Evolutionary conservation across 2,113 vertebrate genomes (phyloP), one percentile per base, ranked within the genome.

Genomic region (Seriola rivoliana): DNA sequence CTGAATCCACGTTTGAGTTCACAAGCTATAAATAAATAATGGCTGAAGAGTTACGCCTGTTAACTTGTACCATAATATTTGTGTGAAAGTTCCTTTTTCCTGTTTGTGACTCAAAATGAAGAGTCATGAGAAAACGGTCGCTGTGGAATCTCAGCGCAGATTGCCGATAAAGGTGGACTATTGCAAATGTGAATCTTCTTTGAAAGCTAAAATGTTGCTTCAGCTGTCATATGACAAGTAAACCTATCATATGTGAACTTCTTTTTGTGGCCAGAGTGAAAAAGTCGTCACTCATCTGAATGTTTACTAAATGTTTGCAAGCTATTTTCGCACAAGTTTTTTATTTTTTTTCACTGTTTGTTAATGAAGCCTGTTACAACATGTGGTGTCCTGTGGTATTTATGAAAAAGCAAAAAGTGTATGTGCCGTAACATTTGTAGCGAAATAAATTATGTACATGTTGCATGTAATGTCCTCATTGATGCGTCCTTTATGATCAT

Each of bases 391-490:
- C 50, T 88, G 80, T 94, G 78, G 64, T 94, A 94, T 96, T 96
- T 95, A 96, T 95, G 86, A 80, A 84, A 77, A 87, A 82, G 55
- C 8, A 2, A 70, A 85, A 64, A 83, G 50, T 84, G 71, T 90
- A 73, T 91, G 80, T 89, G 83, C 76, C 63, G 79, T 91, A 84
- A 71, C 54, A 74, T 75, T 93, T 91, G 71, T 92, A 88, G 89
- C 93, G 42, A 90, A 96, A 96, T 95, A 96, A 96, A 95, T 92
- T 3, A 92, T 91, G 55, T 86, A 86, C 89, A 92, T 93, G 75
- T 91, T 85, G 80, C 78, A 85, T 64, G 40, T 70, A 46, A 59
- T 50, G 71, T 64, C 67, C 25, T 65, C 12, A 44, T 57, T 71
- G n/a, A 36, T 54, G 38, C 60, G 58, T 87, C 23, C 50, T 80